Evolutionary conservation across 1,140 invertebrate genomes (phyloP).

Genomic region (Tachypleus tridentatus): DNA sequence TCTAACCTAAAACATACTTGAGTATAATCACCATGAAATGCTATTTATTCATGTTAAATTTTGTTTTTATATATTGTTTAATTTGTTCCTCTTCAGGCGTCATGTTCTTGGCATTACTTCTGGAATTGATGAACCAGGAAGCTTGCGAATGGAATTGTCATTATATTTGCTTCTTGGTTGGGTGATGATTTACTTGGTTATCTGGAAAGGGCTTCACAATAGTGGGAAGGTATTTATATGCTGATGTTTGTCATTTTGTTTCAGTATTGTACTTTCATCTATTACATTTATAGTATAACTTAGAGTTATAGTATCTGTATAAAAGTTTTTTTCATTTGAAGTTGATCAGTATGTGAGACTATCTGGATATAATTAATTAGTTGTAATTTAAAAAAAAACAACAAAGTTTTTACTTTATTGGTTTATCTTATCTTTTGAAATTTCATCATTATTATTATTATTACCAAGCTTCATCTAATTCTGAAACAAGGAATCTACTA

Average conservation of each 20-base stretch:
- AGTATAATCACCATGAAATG: not conserved
- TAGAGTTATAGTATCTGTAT: slow-evolving; percentile 1
- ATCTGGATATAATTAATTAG: not conserved
- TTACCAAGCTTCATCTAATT: too few species aligned
- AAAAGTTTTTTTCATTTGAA: not conserved
- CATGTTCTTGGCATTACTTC: slow-evolving; percentile 34
- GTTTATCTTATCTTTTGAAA: too few species aligned
- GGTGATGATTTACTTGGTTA: slow-evolving; percentile 37
- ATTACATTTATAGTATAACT: not conserved
- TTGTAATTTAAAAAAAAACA: not conserved
- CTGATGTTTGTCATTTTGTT: not conserved
- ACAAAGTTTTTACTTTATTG: not conserved
- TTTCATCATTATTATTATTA: too few species aligned
- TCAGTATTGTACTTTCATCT: not conserved
- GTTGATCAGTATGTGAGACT: not conserved
- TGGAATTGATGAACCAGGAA: slow-evolving; percentile 34
- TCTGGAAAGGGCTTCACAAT: slow-evolving; percentile 38
- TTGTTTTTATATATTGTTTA: not conserved
- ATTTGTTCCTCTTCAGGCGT: slow-evolving; percentile 25
- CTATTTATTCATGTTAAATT: not conserved
- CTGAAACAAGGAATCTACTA: too few species aligned
- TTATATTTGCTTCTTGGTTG: slow-evolving; percentile 33
- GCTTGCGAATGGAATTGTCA: slow-evolving; percentile 33
- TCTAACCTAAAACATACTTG: not conserved
- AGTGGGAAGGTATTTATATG: slow-evolving; percentile 33